Evolutionary conservation across 2,113 vertebrate genomes (phyloP), one percentile per base, ranked within the genome.

Genomic region (Fulica atra): DNA sequence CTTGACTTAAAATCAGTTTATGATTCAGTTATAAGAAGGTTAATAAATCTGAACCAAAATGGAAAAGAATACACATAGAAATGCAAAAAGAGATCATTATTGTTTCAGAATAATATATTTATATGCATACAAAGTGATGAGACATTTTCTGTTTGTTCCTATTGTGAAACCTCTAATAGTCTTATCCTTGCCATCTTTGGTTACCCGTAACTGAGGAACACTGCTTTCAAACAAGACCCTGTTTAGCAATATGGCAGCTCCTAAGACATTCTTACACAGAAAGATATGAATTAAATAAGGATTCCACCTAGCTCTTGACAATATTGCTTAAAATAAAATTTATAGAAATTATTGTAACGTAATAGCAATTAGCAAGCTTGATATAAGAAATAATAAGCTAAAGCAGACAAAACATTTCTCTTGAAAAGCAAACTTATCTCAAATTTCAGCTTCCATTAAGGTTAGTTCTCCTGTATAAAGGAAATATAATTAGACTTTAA

Each of bases 31-130:
- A 92, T 91, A 96, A 96, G 92, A 96, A 97, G 95, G 96, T 98
- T 97, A 98, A 97, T 96, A 95, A 95, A 97, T 96, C 95, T 98
- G 92, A 97, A 96, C 64, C 93, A 95, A 97, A 97, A 97, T 88
- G 79, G 69, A 96, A 97, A 96, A 81, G 51, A 89, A 96, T 97
- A 95, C 61, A 70, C 81, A 95, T 89, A 97, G 86, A 97, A 89
- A 93, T 92, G 92, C 60, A 95, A 46, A 97, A 95, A 73, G 54
- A 60, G 29, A 86, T 93, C 25, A 85, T 97, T 96, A 66, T 86
- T 93, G 69, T 97, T 90, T 96, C 88, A 48, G 70, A 95, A 90
- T 72, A 92, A 85, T 85, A 50, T 90, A 83, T 94, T 95, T 96
- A 53, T 76, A 59, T 66, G 38, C 65, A 72, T 70, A 88, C 70